Conservation (phyloP, 2,797 vertebrate species). For the Labroides dimidiatus region DNA sequence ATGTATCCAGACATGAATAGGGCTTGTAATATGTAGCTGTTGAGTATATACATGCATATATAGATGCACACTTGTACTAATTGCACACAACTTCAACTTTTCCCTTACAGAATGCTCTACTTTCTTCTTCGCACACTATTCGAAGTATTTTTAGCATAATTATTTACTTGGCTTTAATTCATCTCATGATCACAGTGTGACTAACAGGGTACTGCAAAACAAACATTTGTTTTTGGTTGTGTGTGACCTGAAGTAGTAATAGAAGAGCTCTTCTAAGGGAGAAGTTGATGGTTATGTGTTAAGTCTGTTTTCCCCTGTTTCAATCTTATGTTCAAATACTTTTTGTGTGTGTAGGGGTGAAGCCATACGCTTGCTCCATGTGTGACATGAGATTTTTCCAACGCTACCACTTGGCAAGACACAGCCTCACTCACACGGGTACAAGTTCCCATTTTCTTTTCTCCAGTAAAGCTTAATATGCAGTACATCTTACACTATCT, state of each 20-base stretch:
- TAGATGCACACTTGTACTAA: constrained; percentile 7
- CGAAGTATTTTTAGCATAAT: neutral
- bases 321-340: constrained; percentile 76
- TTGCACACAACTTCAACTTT: constrained; percentile 49
- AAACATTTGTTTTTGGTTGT: constrained; percentile 13
- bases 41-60: constrained; percentile 10
- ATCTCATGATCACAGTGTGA: too few relatives aligned
- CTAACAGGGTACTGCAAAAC: neutral
- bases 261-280: constrained; percentile 44
- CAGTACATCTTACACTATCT: constrained; percentile 25
- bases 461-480: constrained; percentile 48
- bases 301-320: constrained; percentile 51
- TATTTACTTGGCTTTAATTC: too few relatives aligned
- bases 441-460: constrained; percentile 73
- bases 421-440: constrained; percentile 88
- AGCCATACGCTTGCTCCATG: constrained; percentile 88
- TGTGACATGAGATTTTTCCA: constrained; percentile 88
- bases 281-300: constrained; percentile 62
- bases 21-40: neutral
- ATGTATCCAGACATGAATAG: constrained; percentile 67
- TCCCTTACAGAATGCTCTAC: constrained; percentile 41
- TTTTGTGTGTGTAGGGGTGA: constrained; percentile 85
- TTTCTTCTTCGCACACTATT: constrained; percentile 10
- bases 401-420: constrained; percentile 87
- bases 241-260: constrained; percentile 17